Evolutionary conservation across 2,888 invertebrate species (phyloP), one percentile per base, ranked within the genome.

Genomic region (Drosophila birchii): DNA sequence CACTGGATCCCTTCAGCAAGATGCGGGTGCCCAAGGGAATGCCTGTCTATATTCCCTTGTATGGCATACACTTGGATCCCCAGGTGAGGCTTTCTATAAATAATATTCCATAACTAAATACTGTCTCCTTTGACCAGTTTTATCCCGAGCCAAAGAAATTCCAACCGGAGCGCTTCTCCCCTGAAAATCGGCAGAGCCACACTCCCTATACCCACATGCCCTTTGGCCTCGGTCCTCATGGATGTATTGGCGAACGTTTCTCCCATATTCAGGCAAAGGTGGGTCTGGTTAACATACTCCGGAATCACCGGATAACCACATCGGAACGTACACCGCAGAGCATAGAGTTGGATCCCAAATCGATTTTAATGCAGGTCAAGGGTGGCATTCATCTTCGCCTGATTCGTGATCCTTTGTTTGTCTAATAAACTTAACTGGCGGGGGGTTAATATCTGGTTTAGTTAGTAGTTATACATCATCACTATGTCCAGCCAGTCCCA

Each of bases 191-290:
- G 3, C 78, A 87, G 23, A 80, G 84, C 3, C 87, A 92, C 38
- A 79, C 75, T 3, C 91, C 92, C 3, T 92, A 90, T 44, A 90
- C 92, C 4, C 92, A 92, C 74, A 86, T 93, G 80, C 93, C 93
- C 26, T 93, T 93, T 54, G 93, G 93, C 12, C 71, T 88, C 45
- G 93, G 93, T 32, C 92, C 92, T n/a, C 92, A 91, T 58, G 90
- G 86, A 44, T 93, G 93, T 63, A 92, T 93, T 63, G 93, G 93
- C 0, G 92, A 93, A 79, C 90, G 93, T 3, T 91, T 92, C 60
- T 92, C 91, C 0, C 74, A 91, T 55, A 60, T 93, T 3, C 92
- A 92, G 71, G 90, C 90, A 0, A 93, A 93, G 78, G 86, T 92
- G 58, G 93, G 93, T 0, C 73, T 93, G 38, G 87, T 92, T 3